A percentile compares a stretch with the other conserved stretches of the same genome.
Conservation (phyloP, 1,140 invertebrate genomes). For the Cotesia vestalis region DNA sequence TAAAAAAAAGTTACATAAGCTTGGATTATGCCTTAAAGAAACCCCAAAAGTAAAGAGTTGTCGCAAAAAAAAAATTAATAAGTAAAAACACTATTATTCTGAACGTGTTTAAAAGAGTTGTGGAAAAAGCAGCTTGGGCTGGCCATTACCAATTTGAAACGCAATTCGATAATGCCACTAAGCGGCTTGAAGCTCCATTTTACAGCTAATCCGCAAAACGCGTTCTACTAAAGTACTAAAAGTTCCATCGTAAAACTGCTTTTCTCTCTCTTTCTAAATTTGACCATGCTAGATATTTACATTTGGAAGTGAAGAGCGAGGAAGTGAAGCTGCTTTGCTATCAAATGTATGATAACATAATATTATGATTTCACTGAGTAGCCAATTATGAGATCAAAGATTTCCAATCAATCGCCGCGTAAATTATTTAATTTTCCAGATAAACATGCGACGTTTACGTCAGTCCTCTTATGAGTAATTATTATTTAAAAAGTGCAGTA, state of each 20-base stretch:
- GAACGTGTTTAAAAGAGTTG: not conserved
- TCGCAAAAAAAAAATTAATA: not conserved
- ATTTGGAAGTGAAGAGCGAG: not conserved
- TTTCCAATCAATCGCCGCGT: no score
- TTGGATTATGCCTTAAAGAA: no score
- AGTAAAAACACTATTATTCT: no score
- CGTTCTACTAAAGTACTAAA: not conserved
- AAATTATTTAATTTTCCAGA: not conserved
- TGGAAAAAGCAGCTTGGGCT: not conserved
- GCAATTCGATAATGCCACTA: constrained; percentile 8
- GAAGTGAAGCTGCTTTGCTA: not conserved
- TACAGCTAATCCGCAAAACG: not conserved
- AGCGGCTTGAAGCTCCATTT: not conserved
- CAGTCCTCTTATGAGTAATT: no score
- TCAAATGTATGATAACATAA: not conserved
- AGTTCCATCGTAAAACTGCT: not conserved
- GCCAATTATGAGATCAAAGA: no score
- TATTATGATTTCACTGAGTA: no score
- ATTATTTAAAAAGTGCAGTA: no score
- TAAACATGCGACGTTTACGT: not conserved
- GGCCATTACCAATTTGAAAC: constrained; percentile 12
- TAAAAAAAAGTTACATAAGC: no score
- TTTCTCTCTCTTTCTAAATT: not conserved
- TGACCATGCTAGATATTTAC: not conserved
- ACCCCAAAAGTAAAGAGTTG: not conserved